Evolutionary conservation across 2,888 invertebrate genomes (phyloP), one percentile per base, ranked within the genome.

Genomic region (Drosophila nigricruria): DNA sequence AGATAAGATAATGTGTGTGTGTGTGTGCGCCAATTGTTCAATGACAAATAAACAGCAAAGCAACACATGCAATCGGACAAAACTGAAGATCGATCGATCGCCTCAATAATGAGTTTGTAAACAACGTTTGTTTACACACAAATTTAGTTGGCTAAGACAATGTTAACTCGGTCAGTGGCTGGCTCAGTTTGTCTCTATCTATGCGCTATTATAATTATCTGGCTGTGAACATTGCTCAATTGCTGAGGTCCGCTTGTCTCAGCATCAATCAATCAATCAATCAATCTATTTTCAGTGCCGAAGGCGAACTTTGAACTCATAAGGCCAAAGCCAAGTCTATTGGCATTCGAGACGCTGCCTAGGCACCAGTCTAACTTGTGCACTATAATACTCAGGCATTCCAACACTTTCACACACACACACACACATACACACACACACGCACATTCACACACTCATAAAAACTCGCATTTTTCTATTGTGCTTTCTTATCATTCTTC

Each of bases 401-500:
- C 43, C 5, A 50, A 14, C 42, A 38, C 49, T 43, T 54, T 38
- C 65, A 36, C 59, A 40, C 18, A 38, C 56, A 23, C 38, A 34
- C 45, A 40, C 32, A 38, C 43, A 56, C 43, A 38, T 9, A n/a
- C 43, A 34, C 18, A 9, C 16, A 38, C 20, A 42, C 50, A 16
- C 16, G 25, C 34, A 40, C 36, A 40, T 23, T 25, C 52, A 45
- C 36, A 34, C n/a, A 43, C 14, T 14, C 53, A 36, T 34, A n/a
- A 25, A 10, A 5, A 25, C 32, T 32, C 20, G 18, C 18, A 49
- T 34, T 47, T 34, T 54, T 54, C 40, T 36, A 64, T 56, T 71
- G 43, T 67, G 20, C 42, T 56, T 47, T 38, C 47, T 50, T 38
- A 30, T 20, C 50, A 62, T 66, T 66, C 56, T 40, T 45, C 16